Evolutionary conservation across 1,140 invertebrate species (phyloP), one percentile per base, ranked within the genome.

Genomic region (Phymorhynchus buccinoides): DNA sequence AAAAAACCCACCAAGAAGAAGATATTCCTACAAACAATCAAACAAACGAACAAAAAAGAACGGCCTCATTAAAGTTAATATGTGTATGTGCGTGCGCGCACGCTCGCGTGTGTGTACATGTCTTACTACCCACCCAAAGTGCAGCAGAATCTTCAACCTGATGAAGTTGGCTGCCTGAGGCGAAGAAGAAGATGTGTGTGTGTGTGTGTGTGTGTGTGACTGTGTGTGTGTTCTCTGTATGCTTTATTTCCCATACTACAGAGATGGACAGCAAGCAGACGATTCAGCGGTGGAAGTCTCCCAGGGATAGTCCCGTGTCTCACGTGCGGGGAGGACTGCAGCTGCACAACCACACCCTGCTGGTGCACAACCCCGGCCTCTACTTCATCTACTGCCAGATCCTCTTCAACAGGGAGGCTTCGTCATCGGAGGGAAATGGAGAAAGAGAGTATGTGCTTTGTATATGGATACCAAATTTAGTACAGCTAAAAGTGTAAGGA

Each of bases 371-470:
- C 0, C 1, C 37, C 3, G 81, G 81, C 62, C 30, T 42, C 37
- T 83, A 83, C 81, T 83, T 71, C 66, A 41, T 83, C 27, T 83
- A 83, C 81, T 83, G 81, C 66, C 81, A 83, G 81, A 83, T 83
- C 81, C 62, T 83, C 62, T 83, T 30, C 81, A 44, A 83, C 81
- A 37, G 66, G 3, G 56, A 39, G 9, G 62, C 12, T n/a, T n/a
- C n/a, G n/a, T n/a, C n/a, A n/a, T 1, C 32, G 7, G 56, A 39
- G 9, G 62, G n/a, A n/a, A n/a, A n/a, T n/a, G n/a, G n/a, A n/a
- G n/a, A n/a, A n/a, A n/a, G n/a, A n/a, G n/a, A n/a, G n/a, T n/a
- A n/a, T n/a, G n/a, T n/a, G n/a, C n/a, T n/a, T n/a, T n/a, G n/a
- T n/a, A n/a, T n/a, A n/a, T n/a, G n/a, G n/a, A n/a, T n/a, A n/a